Evolutionary conservation across 2,797 vertebrate genomes (phyloP), one percentile per base, ranked within the genome.

Genomic region (Holocentrus rufus): DNA sequence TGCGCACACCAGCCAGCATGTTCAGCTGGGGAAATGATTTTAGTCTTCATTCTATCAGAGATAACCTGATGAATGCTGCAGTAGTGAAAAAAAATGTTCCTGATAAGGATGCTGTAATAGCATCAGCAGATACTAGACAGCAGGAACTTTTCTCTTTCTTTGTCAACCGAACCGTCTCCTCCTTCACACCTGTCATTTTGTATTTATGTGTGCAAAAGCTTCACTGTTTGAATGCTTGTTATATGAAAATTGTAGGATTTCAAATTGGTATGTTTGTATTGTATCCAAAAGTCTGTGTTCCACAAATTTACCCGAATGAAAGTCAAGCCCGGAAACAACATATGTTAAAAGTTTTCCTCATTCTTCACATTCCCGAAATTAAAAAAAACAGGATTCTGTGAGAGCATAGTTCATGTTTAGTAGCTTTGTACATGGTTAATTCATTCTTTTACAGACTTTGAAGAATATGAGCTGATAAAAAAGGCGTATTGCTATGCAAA

Each of bases 361-460:
- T 27, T 7, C 61, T 64, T 52, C 62, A 7, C 34, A 30, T 68
- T 59, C 9, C 31, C 52, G 10, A 62, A 8, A 39, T 73, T 11
- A 70, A 70, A 60, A 23, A 77, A 77, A n/a, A n/a, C n/a, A n/a
- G 34, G 39, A 76, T 23, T 13, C 15, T 55, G 23, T 44, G n/a
- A 14, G 3, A 34, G 8, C 47, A 13, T 49, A 18, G 52, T 55
- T 39, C 17, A 72, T 57, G 65, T 53, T 69, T 57, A 44, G 59
- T 10, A 64, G 53, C 77, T 67, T 65, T 14, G 65, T 65, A 3
- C 39, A 64, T 60, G 55, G 49, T 69, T 61, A 36, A 27, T 74
- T 69, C 20, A 75, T 76, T 65, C 72, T 53, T 64, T 55, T 46
- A 69, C 65, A 76, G 71, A 53, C 77, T 78, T 64, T 74, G 39